Evolutionary conservation across 2,888 invertebrate genomes (phyloP).

Genomic region (Drosophila neoperkinsi): DNA sequence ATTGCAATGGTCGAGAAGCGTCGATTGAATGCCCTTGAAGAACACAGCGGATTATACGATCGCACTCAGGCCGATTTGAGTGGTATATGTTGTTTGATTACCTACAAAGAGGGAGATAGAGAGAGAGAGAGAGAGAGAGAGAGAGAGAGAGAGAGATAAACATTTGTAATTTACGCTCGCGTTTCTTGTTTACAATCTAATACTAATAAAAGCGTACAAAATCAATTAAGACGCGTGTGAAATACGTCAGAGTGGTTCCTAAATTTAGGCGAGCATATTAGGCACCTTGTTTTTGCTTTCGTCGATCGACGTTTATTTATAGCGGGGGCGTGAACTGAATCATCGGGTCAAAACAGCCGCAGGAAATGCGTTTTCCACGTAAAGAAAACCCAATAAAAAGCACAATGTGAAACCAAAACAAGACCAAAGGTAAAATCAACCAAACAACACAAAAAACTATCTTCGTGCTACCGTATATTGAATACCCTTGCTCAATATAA

Average conservation of each 20-base stretch:
- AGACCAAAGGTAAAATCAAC: slow-evolving; percentile 30
- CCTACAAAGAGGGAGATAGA: slow-evolving; percentile 56
- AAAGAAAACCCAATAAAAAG: slow-evolving; percentile 51
- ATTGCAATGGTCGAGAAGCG: slow-evolving; percentile 44
- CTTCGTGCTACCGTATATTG: neutral
- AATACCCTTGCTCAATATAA: neutral
- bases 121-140: slow-evolving; percentile 19
- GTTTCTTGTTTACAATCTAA: slow-evolving; percentile 74
- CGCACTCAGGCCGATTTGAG: slow-evolving; percentile 67
- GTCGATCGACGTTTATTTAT: slow-evolving; percentile 43
- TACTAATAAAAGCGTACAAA: slow-evolving; percentile 65
- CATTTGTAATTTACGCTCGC: slow-evolving; percentile 42
- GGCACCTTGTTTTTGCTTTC: slow-evolving; percentile 43
- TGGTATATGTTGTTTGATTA: slow-evolving; percentile 82
- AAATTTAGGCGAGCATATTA: slow-evolving; percentile 58
- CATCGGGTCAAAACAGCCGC: slow-evolving; percentile 55
- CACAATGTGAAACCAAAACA: slow-evolving; percentile 35
- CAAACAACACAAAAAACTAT: slow-evolving; percentile 19
- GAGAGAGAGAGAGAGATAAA: slow-evolving; percentile 39
- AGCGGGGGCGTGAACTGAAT: slow-evolving; percentile 55
- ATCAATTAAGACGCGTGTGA: slow-evolving; percentile 74
- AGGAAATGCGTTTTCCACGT: slow-evolving; percentile 68
- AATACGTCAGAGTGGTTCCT: slow-evolving; percentile 71
- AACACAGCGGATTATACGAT: slow-evolving; percentile 13
- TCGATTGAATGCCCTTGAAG: slow-evolving; percentile 23